Conservation (phyloP, 92 coral and sea anemone species). For the Heliopora coerulea region DNA sequence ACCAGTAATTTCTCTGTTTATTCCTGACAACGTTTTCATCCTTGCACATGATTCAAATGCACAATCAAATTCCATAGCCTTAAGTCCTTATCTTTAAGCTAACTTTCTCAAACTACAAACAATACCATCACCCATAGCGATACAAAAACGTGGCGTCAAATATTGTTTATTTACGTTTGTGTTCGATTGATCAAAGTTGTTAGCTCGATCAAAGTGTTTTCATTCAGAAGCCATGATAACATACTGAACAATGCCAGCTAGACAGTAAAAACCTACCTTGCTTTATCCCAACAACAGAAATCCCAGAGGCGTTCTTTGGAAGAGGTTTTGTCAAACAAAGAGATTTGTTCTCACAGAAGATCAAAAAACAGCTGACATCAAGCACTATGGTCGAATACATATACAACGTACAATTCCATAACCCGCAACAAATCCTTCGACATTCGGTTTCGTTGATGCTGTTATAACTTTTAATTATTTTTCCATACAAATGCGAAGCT, state of each 20-base stretch:
- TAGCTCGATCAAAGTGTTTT: no score
- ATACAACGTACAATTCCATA: background rate
- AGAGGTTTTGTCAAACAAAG: background rate
- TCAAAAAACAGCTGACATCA: slow-evolving; percentile 15
- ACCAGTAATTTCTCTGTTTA: no score
- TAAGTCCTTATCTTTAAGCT: no score
- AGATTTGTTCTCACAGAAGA: background rate
- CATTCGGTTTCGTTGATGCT: slow-evolving; percentile 13
- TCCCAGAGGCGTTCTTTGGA: background rate
- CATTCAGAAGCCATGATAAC: no score
- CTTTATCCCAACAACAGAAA: slow-evolving; percentile 1
- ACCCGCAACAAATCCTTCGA: background rate
- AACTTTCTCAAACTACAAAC: no score
- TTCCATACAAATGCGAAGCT: background rate
- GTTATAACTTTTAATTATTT: background rate
- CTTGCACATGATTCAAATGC: no score
- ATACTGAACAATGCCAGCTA: background rate
- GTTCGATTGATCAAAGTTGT: no score
- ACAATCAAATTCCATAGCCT: no score
- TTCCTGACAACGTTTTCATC: no score
- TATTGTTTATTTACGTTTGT: no score
- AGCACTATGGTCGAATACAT: slow-evolving; percentile 6
- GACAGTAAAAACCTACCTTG: background rate
- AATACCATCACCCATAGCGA: no score
- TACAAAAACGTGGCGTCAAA: no score